phyloP scores from a whole-genome alignment of 2,888 invertebrate genomes.

The Neoscelio sp. region DNA sequence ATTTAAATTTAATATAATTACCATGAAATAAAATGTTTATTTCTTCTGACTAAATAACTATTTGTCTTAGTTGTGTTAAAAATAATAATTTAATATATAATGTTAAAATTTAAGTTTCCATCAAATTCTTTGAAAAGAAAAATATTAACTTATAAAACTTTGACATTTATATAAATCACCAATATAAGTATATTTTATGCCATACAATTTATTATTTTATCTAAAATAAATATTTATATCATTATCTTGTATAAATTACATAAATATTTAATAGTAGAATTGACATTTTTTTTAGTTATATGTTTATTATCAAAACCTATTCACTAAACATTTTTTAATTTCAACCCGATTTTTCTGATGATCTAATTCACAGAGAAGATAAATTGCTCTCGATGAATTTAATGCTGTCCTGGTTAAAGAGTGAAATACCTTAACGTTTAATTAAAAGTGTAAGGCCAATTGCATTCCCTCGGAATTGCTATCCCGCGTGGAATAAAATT shows the following conservation, averaged over 20 bases:
- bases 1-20: no score
- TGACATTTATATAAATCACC: neutral
- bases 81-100: neutral
- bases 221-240: no score
- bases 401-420: neutral
- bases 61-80: constrained; percentile 1
- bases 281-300: no score
- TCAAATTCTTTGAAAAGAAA: constrained; percentile 4
- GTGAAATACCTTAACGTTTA: neutral
- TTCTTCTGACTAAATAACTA: no score
- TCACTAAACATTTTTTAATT: constrained; percentile 2
- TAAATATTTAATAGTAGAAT: no score
- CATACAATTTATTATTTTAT: neutral
- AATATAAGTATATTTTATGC: neutral
- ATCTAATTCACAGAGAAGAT: neutral
- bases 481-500: no score
- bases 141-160: neutral
- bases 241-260: no score
- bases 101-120: constrained; percentile 2
- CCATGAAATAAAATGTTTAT: neutral
- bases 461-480: neutral
- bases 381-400: neutral
- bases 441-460: neutral
- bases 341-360: neutral
- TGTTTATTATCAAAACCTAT: no score